Evolutionary conservation across 2,797 vertebrate species (phyloP).

Genomic region (Lerista edwardsae): DNA sequence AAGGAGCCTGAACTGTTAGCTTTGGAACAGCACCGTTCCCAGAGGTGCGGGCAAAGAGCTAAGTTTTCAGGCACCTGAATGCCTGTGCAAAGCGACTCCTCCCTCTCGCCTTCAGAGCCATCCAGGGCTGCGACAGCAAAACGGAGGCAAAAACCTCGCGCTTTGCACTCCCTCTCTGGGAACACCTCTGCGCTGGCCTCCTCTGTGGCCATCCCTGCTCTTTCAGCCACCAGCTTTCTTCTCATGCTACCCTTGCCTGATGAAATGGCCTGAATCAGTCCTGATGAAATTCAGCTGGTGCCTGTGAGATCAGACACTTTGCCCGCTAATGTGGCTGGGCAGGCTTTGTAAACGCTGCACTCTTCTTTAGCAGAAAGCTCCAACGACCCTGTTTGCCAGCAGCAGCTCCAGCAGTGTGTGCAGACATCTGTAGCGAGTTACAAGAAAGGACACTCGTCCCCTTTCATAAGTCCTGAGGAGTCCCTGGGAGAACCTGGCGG

Average conservation of each 20-base stretch:
- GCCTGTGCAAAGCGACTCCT: too few relatives aligned
- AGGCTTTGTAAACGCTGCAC: neutral
- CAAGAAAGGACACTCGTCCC: conserved; percentile 16
- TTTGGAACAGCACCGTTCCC: neutral
- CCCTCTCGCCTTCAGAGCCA: too few relatives aligned
- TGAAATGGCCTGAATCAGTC: neutral
- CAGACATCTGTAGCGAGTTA: conserved; percentile 27
- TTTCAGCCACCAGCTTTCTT: neutral
- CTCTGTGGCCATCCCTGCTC: neutral
- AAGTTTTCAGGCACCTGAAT: too few relatives aligned
- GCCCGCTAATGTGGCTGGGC: neutral
- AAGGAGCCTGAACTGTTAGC: neutral
- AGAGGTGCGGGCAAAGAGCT: too few relatives aligned
- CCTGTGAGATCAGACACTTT: neutral
- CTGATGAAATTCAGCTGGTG: neutral
- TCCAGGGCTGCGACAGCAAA: too few relatives aligned
- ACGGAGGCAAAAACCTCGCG: too few relatives aligned
- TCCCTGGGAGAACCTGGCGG: neutral
- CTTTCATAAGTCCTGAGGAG: conserved; percentile 27
- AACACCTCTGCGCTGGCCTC: too few relatives aligned
- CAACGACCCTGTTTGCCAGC: neutral
- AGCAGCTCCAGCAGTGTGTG: neutral
- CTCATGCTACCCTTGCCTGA: neutral
- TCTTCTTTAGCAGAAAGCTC: conserved; percentile 19
- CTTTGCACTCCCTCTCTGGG: too few relatives aligned